Base-by-base conservation (phyloP, 2,797 vertebrate species). In the Sylvilagus floridanus region DNA sequence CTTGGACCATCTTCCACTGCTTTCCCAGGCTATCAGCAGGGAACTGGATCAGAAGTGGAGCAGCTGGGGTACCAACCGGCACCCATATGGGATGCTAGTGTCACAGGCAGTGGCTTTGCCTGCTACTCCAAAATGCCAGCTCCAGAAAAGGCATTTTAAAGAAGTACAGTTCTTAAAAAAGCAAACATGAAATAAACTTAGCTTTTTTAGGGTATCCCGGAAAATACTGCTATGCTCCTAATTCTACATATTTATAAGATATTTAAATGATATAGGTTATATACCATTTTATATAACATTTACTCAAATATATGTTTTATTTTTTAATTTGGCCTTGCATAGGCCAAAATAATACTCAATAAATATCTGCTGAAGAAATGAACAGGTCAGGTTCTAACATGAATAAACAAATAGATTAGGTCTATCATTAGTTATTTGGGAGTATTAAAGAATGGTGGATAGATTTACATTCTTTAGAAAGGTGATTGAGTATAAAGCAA, bases 331-430 rank as follows among this genome's bases (percentile, higher is more conserved):
- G 83, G 57, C 21, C 47, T 92, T 95, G 52, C 62, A 54, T 24
- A 50, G 47, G 14, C 92, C 16, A 57, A 57, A 57, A 17, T 57
- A 95, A 5, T 93, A 12, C 19, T 91, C 71, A 65, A 37, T 75
- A 79, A 82, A 85, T 82, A 92, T n/a, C 75, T 91, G 10, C 84
- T 92, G 22, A 94, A 85, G 86, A 90, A 90, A 54, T 86, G 26
- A 92, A 42, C 76, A 19, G 94, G 16, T 69, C 82, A 88, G 24
- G 1, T 77, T 90, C 32, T 83, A 83, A 62, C 13, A 11, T 68
- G 47, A 90, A 42, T 91, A 94, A 84, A 75, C 90, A n/a, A 88
- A 66, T 79, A 30, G 88, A 6, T 91, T 86, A 78, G 8, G 1
- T 77, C n/a, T 78, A 8, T 54, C 63, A 4, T 75, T 60, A 62